Evolutionary conservation across 1,140 invertebrate species (phyloP).

Genomic region (Chironomus tepperi): DNA sequence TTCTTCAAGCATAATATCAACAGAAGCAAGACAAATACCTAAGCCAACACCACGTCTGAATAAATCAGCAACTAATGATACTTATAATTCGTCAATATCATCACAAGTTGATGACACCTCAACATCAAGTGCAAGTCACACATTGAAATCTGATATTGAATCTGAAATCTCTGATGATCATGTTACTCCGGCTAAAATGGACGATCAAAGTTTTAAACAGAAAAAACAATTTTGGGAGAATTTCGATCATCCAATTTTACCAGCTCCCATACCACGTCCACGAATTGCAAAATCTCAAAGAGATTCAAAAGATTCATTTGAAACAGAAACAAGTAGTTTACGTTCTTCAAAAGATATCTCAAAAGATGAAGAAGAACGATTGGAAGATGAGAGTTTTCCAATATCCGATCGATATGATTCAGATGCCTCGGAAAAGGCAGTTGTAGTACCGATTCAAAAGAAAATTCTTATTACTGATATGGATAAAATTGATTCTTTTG

Average conservation of each 20-base stretch:
- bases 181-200: not conserved
- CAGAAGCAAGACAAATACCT: slow-evolving; percentile 28
- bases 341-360: not conserved
- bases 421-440: not conserved
- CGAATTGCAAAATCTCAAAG: not conserved
- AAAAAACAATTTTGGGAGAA: slow-evolving; percentile 25
- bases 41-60: slow-evolving; percentile 32
- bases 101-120: slow-evolving; percentile 16
- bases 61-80: slow-evolving; percentile 23
- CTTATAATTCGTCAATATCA: slow-evolving; percentile 5
- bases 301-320: slow-evolving; percentile 16
- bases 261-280: not conserved
- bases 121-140: not conserved
- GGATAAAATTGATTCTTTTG: slow-evolving; percentile 3
- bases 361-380: slow-evolving; percentile 17
- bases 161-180: not conserved
- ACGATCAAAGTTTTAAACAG: slow-evolving; percentile 21
- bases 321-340: slow-evolving; percentile 25
- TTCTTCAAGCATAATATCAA: not conserved
- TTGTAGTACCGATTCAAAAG: not conserved
- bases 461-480: not conserved
- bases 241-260: slow-evolving; percentile 15
- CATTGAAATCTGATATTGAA: slow-evolving; percentile 1
- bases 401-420: slow-evolving; percentile 20
- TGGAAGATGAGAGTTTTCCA: slow-evolving; percentile 26